Evolutionary conservation across 2,797 vertebrate genomes (phyloP).

Genomic region (Manis crassicaudata): DNA sequence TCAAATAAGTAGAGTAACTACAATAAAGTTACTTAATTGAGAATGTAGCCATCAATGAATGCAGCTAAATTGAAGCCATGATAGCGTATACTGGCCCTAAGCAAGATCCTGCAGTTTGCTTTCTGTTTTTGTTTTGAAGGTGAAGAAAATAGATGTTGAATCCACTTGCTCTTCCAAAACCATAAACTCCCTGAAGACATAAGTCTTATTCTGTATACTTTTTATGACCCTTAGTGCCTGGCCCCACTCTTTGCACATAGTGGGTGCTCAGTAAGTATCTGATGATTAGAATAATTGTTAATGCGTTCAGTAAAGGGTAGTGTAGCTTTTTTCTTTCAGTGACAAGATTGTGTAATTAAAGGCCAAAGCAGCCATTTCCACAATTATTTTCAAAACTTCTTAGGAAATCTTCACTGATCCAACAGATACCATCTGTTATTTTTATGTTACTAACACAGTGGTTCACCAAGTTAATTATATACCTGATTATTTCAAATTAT

Average conservation of each 20-base stretch:
- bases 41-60: neutral
- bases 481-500: slow-evolving; percentile 7
- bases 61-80: neutral
- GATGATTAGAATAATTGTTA: neutral
- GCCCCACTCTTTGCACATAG: neutral
- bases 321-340: neutral
- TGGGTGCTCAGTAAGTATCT: neutral
- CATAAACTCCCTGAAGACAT: neutral
- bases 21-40: neutral
- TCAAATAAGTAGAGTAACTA: neutral
- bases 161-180: slow-evolving; percentile 14
- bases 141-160: slow-evolving; percentile 23
- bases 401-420: neutral
- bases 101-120: neutral
- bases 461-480: neutral
- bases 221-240: neutral
- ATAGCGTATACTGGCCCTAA: neutral
- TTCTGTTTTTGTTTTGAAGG: slow-evolving; percentile 27
- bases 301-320: neutral
- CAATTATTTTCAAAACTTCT: neutral
- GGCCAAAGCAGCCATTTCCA: neutral
- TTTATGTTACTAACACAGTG: neutral
- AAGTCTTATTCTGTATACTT: neutral
- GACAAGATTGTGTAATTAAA: neutral
- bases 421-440: neutral